phyloP scores from a whole-genome alignment of 1,140 invertebrate species.

The Dolichoris vasculosae region DNA sequence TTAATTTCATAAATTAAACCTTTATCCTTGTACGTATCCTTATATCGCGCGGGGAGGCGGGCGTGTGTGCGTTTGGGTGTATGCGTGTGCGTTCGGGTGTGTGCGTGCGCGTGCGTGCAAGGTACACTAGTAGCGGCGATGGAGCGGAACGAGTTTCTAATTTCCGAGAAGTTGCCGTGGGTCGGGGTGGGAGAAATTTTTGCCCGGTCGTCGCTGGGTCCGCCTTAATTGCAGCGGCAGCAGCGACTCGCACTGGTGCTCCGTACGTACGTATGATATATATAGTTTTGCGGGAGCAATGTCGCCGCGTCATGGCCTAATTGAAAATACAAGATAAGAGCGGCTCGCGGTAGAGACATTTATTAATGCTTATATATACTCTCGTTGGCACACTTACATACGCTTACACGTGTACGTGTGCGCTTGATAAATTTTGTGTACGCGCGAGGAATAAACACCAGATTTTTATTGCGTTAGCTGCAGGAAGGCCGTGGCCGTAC shows the following conservation, averaged over 20 bases:
- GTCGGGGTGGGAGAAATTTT: conserved; percentile 7
- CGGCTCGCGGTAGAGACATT: conserved; percentile 7
- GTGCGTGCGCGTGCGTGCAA: not conserved
- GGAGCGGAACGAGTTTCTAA: conserved; percentile 50
- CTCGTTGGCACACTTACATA: too few species aligned
- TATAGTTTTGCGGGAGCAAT: not conserved
- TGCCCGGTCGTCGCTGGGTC: not conserved
- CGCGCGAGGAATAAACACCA: conserved; percentile 28
- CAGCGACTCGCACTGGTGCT: conserved; percentile 4
- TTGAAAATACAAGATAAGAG: conserved; percentile 44
- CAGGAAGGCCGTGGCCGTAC: not conserved
- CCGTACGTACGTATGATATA: not conserved
- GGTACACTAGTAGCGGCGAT: not conserved
- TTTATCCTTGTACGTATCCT: not conserved
- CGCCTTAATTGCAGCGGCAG: conserved; percentile 25
- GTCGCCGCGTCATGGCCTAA: conserved; percentile 35
- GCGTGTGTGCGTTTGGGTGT: not conserved
- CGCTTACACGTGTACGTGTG: not conserved
- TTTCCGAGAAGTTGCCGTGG: conserved; percentile 43
- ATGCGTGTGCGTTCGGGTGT: not conserved
- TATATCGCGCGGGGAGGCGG: not conserved
- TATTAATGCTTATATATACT: conserved; percentile 7
- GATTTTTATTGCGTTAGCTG: conserved; percentile 2
- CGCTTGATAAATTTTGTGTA: conserved; percentile 38
- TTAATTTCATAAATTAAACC: conserved; percentile 31